Evolutionary conservation across 2,888 invertebrate species (phyloP), one percentile per base, ranked within the genome.

Genomic region (Netelia virgata): DNA sequence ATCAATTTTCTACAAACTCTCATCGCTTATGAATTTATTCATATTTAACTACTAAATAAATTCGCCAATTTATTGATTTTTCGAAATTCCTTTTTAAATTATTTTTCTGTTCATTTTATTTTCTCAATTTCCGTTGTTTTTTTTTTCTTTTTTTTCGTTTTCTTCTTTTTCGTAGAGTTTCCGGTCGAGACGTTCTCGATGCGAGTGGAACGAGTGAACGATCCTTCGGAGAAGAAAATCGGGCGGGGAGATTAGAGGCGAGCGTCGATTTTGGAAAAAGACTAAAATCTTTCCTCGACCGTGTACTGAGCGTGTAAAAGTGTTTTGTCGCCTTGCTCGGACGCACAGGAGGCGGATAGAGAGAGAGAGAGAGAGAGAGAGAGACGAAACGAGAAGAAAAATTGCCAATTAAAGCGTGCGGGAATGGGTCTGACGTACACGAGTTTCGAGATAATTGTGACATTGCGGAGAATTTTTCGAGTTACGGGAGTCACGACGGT

Each of bases 371-470:
- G 11, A n/a, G 61, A 41, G 16, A 10, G 28, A 28, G 11, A 23
- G 3, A 53, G 28, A 43, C 9, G 5, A 16, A 43, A 16, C 63
- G 23, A 59, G 55, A 50, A 10, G 6, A n/a, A 59, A 61, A n/a
- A 28, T 69, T 55, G 16, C 18, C 8, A 64, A 73, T 68, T 43
- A 43, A 84, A 73, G 47, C 73, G 23, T 73, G 88, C 89, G 90
- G 92, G 91, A 89, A 95, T 95, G 95, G 95, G 94, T 93, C 94
- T 94, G 92, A 94, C 93, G 90, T 94, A 95, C 91, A 94, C 94
- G 90, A 95, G 95, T 93, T 95, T 95, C 92, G 93, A 94, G 90
- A 91, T 94, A 90, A 93, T 95, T 90, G 94, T 94, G 91, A 95
- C 94, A 89, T 94, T 95, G 91, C 94, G 95, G 92, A 91, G 92